Base-by-base conservation (phyloP, 1,140 invertebrate species). In the Cydia splendana region DNA sequence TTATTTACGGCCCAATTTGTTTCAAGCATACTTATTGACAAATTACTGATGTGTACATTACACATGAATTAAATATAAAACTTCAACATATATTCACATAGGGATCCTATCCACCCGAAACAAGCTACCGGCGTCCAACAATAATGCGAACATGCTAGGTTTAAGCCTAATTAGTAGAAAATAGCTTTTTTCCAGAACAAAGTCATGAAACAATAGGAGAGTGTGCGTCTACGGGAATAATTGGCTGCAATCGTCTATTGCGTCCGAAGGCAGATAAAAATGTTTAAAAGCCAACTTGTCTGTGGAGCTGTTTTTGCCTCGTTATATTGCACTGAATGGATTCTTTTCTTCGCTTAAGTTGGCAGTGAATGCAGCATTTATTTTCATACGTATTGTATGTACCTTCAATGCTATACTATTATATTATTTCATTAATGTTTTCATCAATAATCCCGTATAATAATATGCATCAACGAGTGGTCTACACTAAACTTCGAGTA, bases 261-360 rank as follows among this genome's bases (percentile, higher is more conserved):
- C 67, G 67, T 38, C 30, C 34, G 30, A 71, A 42, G 38, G 67
- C 34, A 71, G 67, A 71, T 71, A 71, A 71, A 69, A 71, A 71
- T 71, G 67, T 71, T 71, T 71, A 71, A 71, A 71, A 71, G 67
- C 30, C 67, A 71, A 71, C 67, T 71, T 71, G 67, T 71, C 67
- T 71, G 67, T 71, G n/a, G 15, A 18, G 67, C 15, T 42, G 7
- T 10, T 71, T 38, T 71, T 71, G n/a, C 30, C 15, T 38, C 67
- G 67, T 38, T 71, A 42, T 38, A 71, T 71, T n/a, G 65, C 65
- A 67, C 65, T 71, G 15, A 71, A 71, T 71, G 34, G 67, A 38
- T 71, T 71, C 67, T 71, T 71, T 71, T 71, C 67, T 71, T 45
- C 67, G 34, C 38, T 38, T 38, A 34, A 71, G 30, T 42, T 71